A percentile compares a stretch with the other conserved stretches of the same genome.
phyloP scores from a whole-genome alignment of 2,113 vertebrate species.

The Mastomys coucha region DNA sequence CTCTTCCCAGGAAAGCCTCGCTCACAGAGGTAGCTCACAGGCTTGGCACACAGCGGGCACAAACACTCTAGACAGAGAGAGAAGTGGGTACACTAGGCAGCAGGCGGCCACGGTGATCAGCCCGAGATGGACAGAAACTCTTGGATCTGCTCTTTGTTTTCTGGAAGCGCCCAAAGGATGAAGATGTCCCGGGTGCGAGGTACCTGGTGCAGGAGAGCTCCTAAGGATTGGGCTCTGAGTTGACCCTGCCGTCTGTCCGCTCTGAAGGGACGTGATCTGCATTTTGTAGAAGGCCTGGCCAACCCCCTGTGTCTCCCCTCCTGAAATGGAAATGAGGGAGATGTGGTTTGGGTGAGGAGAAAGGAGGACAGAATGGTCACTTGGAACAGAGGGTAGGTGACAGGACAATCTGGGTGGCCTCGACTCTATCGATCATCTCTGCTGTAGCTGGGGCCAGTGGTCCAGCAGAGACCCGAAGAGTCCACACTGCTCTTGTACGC shows the following conservation, averaged over 20 bases:
- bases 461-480: neutral
- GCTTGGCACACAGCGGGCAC: neutral
- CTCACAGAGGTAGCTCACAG: accelerated
- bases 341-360: neutral
- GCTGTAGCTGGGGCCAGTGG: neutral
- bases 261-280: neutral
- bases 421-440: neutral
- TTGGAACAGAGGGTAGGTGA: neutral
- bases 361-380: neutral
- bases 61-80: neutral
- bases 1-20: neutral
- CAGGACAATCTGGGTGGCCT: neutral
- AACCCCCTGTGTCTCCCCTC: neutral
- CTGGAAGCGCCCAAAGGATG: neutral
- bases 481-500: neutral
- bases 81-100: neutral
- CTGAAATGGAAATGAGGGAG: neutral
- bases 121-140: neutral
- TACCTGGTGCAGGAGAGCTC: neutral
- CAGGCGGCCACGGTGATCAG: neutral
- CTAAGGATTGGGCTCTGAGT: neutral
- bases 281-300: neutral
- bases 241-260: neutral
- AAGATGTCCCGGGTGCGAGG: neutral
- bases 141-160: neutral